phyloP scores from a whole-genome alignment of 35 echinoderm and acorn worm genomes.

The Ophiothrix spiculata region DNA sequence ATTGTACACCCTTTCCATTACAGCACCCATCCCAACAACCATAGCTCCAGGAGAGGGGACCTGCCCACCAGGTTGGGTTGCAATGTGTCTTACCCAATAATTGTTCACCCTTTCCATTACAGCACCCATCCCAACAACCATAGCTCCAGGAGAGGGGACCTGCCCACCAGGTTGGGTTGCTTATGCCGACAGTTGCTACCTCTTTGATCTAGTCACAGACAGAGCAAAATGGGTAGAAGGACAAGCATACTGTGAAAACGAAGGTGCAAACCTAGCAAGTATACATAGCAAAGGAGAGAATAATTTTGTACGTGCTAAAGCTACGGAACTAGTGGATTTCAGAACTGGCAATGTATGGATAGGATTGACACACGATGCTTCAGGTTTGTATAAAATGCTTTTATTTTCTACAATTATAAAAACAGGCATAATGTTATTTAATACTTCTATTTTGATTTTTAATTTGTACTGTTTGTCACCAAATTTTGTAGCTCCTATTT shows the following conservation, averaged over 20 bases:
- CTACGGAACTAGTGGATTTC: background rate
- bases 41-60: conserved; percentile 52
- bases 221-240: conserved; percentile 43
- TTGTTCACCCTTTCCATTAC: no score
- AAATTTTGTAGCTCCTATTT: no score
- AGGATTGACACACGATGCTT: background rate
- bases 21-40: conserved; percentile 48
- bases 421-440: no score
- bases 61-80: conserved; percentile 58
- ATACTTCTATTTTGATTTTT: no score
- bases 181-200: conserved; percentile 61
- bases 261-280: conserved; percentile 59
- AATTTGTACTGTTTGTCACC: no score
- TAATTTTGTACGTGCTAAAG: conserved; percentile 42
- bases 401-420: no score
- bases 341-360: background rate
- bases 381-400: background rate
- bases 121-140: background rate
- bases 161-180: conserved; percentile 51
- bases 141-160: conserved; percentile 19
- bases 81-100: no score
- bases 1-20: no score
- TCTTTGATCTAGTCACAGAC: conserved; percentile 14
- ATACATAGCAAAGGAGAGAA: conserved; percentile 77
- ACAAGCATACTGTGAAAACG: conserved; percentile 17